Evolutionary conservation across 2,888 invertebrate genomes (phyloP).

Genomic region (Acrobasis repandana): DNA sequence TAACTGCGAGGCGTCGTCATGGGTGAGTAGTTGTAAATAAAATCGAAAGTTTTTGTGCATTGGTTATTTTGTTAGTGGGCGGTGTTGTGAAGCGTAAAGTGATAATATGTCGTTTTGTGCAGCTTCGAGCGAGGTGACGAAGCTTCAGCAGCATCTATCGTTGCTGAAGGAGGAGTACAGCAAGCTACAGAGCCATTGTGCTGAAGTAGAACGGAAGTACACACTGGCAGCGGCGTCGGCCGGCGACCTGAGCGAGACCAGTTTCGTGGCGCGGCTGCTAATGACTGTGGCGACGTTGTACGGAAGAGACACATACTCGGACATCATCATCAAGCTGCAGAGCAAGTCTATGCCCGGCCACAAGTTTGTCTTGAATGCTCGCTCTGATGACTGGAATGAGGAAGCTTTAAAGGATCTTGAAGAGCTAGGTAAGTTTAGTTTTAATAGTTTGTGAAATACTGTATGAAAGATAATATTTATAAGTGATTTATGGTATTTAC

Average conservation of each 20-base stretch:
- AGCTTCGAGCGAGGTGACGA: slow-evolving; percentile 84
- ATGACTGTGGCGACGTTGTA: slow-evolving; percentile 92
- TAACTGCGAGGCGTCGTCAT: slow-evolving; percentile 54
- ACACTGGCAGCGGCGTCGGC: slow-evolving; percentile 88
- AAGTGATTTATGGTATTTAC: too few species aligned
- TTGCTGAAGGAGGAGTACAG: slow-evolving; percentile 95
- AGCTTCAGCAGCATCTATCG: slow-evolving; percentile 92
- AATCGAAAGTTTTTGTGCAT: slow-evolving; percentile 36
- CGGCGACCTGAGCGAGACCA: slow-evolving; percentile 86
- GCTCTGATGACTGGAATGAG: slow-evolving; percentile 94
- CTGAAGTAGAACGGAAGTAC: slow-evolving; percentile 92
- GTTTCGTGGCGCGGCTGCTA: slow-evolving; percentile 92
- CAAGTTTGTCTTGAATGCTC: slow-evolving; percentile 93
- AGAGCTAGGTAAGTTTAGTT: slow-evolving; percentile 84
- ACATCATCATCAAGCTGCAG: slow-evolving; percentile 89
- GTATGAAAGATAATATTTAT: background rate
- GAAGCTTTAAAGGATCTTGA: slow-evolving; percentile 85
- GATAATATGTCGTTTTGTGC: slow-evolving; percentile 57
- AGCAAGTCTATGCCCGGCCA: slow-evolving; percentile 91
- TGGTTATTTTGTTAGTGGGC: slow-evolving; percentile 56
- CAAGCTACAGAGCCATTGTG: slow-evolving; percentile 91
- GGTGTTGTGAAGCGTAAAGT: slow-evolving; percentile 52
- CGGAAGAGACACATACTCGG: slow-evolving; percentile 91
- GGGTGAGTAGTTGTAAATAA: slow-evolving; percentile 63
- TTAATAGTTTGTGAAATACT: background rate